Conservation (phyloP, 2,888 invertebrate species). For the Tenthredo livida region DNA sequence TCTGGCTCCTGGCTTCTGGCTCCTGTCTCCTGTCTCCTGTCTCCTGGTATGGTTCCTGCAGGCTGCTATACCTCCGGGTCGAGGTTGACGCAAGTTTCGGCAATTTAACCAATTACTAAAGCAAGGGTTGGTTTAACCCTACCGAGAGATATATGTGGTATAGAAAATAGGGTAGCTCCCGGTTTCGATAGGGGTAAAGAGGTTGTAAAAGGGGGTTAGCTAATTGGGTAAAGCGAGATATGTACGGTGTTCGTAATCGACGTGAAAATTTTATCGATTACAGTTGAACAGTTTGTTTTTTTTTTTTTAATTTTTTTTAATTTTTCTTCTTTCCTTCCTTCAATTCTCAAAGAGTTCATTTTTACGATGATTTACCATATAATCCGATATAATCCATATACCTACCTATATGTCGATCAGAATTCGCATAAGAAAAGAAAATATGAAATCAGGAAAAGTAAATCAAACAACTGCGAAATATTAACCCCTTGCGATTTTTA, state of each 20-base stretch:
- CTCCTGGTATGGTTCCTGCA: background rate
- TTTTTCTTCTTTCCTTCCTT: too few species aligned
- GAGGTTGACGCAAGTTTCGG: constrained; percentile 36
- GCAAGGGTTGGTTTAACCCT: constrained; percentile 42
- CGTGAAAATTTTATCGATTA: background rate
- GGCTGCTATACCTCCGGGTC: background rate
- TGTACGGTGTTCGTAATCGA: background rate
- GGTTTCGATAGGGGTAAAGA: background rate
- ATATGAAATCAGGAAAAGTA: too few species aligned
- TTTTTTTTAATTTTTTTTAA: too few species aligned
- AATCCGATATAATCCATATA: too few species aligned
- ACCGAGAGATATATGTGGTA: background rate
- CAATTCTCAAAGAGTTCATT: too few species aligned
- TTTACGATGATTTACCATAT: too few species aligned
- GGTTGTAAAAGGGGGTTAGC: background rate
- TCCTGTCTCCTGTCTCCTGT: background rate
- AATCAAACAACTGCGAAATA: too few species aligned
- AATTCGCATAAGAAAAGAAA: too few species aligned
- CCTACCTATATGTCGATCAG: too few species aligned
- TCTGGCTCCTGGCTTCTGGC: background rate
- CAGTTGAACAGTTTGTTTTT: too few species aligned
- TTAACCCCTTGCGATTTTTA: too few species aligned
- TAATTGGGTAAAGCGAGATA: background rate
- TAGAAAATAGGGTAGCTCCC: constrained; percentile 17
- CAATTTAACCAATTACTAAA: constrained; percentile 41